Evolutionary conservation across 37 sponge, comb jelly and placozoan genomes (phyloP).

Genomic region (Eunapius fragilis): DNA sequence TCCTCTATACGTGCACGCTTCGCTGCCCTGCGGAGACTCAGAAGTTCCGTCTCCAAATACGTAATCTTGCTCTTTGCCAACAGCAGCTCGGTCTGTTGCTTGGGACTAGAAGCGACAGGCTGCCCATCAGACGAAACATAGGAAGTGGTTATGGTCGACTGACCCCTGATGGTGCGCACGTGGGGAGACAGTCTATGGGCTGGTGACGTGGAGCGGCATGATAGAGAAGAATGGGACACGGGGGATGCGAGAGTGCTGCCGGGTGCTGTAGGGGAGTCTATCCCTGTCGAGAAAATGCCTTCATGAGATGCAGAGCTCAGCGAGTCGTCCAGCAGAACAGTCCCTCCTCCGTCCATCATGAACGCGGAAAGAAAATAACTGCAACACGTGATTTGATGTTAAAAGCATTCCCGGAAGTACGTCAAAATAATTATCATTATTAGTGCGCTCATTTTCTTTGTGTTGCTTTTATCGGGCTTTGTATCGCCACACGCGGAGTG

Average conservation of each 20-base stretch:
- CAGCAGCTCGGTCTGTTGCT: slow-evolving; percentile 23
- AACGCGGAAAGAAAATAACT: too few relatives aligned
- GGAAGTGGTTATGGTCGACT: not conserved
- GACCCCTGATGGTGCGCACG: not conserved
- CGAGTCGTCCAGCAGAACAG: not conserved
- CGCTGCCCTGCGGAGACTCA: not conserved
- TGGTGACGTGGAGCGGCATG: not conserved
- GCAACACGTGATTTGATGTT: too few relatives aligned
- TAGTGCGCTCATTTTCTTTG: not conserved
- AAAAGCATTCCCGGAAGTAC: not conserved
- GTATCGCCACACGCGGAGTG: not conserved
- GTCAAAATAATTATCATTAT: too few relatives aligned
- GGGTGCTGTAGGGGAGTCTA: not conserved
- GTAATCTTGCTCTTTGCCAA: slow-evolving; percentile 15
- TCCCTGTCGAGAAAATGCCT: not conserved
- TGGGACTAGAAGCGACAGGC: not conserved
- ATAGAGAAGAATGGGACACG: not conserved
- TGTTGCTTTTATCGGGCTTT: not conserved
- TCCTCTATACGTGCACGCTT: slow-evolving; percentile 13
- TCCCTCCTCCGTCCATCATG: not conserved
- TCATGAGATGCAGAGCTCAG: not conserved
- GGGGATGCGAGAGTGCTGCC: not conserved
- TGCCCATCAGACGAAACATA: not conserved
- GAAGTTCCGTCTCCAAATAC: slow-evolving; percentile 23
- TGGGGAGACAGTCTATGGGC: not conserved